Conservation (phyloP, 2,888 invertebrate genomes). For the Tryphoninae sp. region DNA sequence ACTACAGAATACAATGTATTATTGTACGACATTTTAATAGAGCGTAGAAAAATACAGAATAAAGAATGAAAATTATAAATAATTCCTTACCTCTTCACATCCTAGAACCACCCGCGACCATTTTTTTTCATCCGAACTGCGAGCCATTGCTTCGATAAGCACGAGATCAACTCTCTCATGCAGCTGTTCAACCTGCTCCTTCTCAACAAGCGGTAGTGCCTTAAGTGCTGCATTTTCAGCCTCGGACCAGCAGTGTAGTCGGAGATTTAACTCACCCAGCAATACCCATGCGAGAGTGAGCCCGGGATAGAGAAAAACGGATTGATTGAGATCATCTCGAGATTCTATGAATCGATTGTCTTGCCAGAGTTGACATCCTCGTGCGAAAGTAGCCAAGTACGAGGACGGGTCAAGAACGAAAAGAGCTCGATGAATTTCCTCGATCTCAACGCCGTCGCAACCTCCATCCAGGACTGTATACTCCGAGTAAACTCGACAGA, state of each 20-base stretch:
- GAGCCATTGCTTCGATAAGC: slow-evolving; percentile 80
- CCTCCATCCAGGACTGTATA: slow-evolving; percentile 67
- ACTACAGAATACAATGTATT: too few relatives aligned
- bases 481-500: slow-evolving; percentile 85
- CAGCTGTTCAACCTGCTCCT: slow-evolving; percentile 73
- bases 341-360: slow-evolving; percentile 84
- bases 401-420: slow-evolving; percentile 84
- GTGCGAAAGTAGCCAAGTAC: slow-evolving; percentile 84
- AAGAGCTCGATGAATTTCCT: slow-evolving; percentile 83
- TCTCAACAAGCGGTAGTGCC: slow-evolving; percentile 77
- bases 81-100: slow-evolving; percentile 77
- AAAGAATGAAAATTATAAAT: slow-evolving; percentile 14
- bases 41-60: neutral
- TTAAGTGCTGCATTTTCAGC: slow-evolving; percentile 80
- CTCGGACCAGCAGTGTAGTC: slow-evolving; percentile 83
- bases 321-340: slow-evolving; percentile 81
- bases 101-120: slow-evolving; percentile 78
- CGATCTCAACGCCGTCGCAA: slow-evolving; percentile 80
- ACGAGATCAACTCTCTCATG: slow-evolving; percentile 73
- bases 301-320: slow-evolving; percentile 80
- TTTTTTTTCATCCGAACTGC: slow-evolving; percentile 82
- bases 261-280: slow-evolving; percentile 81
- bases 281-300: slow-evolving; percentile 82
- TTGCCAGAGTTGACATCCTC: slow-evolving; percentile 83
- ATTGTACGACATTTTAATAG: too few relatives aligned